Evolutionary conservation across 2,113 vertebrate species (phyloP).

Genomic region (Calcarius ornatus): DNA sequence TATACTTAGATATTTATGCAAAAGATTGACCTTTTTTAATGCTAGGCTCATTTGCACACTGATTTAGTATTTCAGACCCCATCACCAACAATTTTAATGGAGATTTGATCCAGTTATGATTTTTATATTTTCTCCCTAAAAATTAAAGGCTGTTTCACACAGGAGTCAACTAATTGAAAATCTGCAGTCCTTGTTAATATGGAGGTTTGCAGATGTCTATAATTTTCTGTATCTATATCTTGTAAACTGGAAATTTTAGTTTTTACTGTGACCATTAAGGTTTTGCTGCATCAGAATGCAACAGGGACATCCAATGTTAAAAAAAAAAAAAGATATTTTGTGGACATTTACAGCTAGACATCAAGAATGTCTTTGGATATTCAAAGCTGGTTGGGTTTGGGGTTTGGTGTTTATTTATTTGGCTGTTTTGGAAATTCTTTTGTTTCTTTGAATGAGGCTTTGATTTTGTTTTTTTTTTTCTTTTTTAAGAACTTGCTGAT

Average conservation of each 20-base stretch:
- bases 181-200: background rate
- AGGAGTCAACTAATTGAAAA: background rate
- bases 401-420: background rate
- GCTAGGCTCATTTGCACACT: background rate
- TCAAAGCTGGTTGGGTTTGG: background rate
- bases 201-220: accelerated
- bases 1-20: background rate
- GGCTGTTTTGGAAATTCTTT: accelerated
- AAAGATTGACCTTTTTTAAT: background rate
- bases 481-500: background rate
- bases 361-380: background rate
- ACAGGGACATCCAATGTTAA: background rate
- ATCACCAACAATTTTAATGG: background rate
- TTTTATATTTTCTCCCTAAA: background rate
- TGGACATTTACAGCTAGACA: background rate
- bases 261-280: background rate
- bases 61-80: background rate
- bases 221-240: background rate
- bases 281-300: background rate
- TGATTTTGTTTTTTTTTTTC: background rate
- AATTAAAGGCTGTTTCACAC: background rate
- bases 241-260: background rate
- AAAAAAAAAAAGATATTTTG: background rate
- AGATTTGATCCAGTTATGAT: background rate
- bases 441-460: accelerated